These are phyloP conservation scores for Nemurella pictetii DNA, from an alignment of 2,888 invertebrate species.

Conservation along the genomic window DNA sequence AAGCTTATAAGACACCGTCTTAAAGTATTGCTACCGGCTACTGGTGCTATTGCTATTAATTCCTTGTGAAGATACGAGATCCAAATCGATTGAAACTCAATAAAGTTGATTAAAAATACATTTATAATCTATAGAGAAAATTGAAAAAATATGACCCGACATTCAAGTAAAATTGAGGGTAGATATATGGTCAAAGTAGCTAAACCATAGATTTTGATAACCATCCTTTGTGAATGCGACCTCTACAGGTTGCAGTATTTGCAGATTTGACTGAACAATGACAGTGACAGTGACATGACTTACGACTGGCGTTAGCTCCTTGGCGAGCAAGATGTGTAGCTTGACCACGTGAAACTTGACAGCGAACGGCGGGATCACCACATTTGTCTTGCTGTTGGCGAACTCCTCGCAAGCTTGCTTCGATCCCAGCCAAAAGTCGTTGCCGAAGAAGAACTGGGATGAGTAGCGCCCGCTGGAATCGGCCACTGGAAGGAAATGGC, in stretches of 20 bases:
- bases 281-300: conserved; percentile 48
- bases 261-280: background rate
- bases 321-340: conserved; percentile 60
- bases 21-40: no score
- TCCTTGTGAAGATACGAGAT: no score
- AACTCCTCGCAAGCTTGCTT: conserved; percentile 69
- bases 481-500: conserved; percentile 61
- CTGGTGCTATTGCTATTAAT: no score
- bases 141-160: no score
- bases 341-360: conserved; percentile 65
- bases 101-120: no score
- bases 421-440: conserved; percentile 81
- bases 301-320: conserved; percentile 59
- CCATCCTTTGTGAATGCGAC: background rate
- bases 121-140: no score
- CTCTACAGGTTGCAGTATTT: background rate
- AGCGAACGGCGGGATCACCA: conserved; percentile 61
- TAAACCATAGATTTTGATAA: no score
- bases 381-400: conserved; percentile 59
- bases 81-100: no score
- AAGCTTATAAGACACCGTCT: no score
- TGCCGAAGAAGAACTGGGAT: conserved; percentile 75
- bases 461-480: conserved; percentile 81
- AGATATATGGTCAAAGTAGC: no score
- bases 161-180: no score